phyloP scores from a whole-genome alignment of 1,140 invertebrate genomes.

The Odontomachus brunneus region DNA sequence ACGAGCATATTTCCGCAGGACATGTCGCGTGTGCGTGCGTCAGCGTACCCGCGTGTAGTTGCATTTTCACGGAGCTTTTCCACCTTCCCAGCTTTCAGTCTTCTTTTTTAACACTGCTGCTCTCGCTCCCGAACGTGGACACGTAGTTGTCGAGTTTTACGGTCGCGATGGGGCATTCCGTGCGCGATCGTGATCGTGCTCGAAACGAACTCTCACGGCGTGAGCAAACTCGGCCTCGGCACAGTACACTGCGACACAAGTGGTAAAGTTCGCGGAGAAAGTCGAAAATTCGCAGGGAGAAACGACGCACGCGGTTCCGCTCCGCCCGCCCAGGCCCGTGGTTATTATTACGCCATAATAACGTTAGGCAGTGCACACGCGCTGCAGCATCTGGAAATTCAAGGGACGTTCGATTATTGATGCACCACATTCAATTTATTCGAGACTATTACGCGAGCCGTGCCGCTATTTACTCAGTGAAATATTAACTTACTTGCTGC shows the following conservation, averaged over 20 bases:
- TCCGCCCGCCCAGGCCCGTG: background rate
- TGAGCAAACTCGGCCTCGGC: no score
- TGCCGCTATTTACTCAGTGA: conserved; percentile 41
- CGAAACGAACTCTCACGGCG: no score
- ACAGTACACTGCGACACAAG: no score
- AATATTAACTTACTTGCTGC: conserved; percentile 50
- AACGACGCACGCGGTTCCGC: background rate
- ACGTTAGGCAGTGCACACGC: background rate
- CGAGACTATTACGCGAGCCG: conserved; percentile 45
- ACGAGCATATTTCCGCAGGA: background rate
- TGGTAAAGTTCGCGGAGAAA: background rate
- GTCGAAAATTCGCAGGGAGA: background rate
- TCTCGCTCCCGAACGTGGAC: background rate
- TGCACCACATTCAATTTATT: conserved; percentile 53
- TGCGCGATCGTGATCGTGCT: background rate
- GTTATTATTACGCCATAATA: conserved; percentile 4
- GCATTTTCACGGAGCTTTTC: conserved; percentile 4
- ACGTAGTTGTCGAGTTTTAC: conserved; percentile 40
- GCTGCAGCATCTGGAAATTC: conserved; percentile 14
- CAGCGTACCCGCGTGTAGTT: background rate
- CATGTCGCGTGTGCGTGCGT: background rate
- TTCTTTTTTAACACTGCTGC: background rate
- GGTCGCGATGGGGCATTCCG: background rate
- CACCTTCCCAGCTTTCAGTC: background rate
- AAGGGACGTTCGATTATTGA: conserved; percentile 53